Evolutionary conservation across 1,140 invertebrate species (phyloP).

Genomic region (Pseudobourletiella spinata): DNA sequence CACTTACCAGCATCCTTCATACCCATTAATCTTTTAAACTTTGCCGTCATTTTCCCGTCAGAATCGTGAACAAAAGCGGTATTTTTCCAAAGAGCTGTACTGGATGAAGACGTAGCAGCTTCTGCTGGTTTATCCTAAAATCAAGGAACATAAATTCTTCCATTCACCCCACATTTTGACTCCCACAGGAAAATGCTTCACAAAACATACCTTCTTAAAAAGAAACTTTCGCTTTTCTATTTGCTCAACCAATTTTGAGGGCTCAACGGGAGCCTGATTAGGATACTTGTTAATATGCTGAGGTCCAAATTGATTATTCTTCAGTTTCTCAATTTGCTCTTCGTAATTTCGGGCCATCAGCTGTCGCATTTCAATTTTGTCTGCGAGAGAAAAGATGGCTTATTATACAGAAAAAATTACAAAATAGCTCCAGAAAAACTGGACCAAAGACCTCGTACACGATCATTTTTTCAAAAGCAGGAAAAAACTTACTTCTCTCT

Average conservation of each 20-base stretch:
- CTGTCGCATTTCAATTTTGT: constrained; percentile 13
- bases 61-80: constrained; percentile 77
- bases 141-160: too few relatives aligned
- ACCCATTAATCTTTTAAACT: constrained; percentile 92
- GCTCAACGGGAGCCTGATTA: constrained; percentile 50
- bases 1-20: constrained; percentile 59
- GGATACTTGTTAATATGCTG: neutral
- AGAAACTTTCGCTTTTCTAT: constrained; percentile 81
- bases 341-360: constrained; percentile 24
- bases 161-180: neutral
- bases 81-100: constrained; percentile 62
- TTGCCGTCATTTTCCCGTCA: constrained; percentile 83
- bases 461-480: too few relatives aligned
- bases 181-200: neutral
- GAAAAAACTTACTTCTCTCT: constrained; percentile 24
- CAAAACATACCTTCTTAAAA: constrained; percentile 75
- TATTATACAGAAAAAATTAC: too few relatives aligned
- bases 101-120: neutral
- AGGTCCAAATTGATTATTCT: constrained; percentile 6
- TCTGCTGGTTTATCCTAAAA: constrained; percentile 11
- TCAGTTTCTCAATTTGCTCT: constrained; percentile 23
- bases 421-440: too few relatives aligned
- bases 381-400: constrained; percentile 4
- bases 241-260: constrained; percentile 75
- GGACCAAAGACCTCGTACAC: too few relatives aligned